Conservation (phyloP, 2,888 invertebrate species). For the Linnaemya vulpina region DNA sequence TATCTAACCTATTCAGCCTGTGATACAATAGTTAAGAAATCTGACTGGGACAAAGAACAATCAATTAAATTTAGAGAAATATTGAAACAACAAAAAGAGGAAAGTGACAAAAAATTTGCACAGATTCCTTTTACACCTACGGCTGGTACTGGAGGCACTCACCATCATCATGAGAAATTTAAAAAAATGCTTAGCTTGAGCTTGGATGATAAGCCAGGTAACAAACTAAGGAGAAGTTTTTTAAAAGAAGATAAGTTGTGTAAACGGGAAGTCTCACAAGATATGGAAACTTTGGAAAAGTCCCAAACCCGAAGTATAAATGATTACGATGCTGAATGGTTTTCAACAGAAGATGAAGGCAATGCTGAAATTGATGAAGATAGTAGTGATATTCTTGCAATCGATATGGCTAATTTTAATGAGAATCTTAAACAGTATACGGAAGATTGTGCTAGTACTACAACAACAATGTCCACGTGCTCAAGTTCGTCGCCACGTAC, state of each 20-base stretch:
- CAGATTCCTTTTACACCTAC: slow-evolving; percentile 43
- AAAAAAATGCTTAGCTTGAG: slow-evolving; percentile 72
- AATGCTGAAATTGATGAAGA: slow-evolving; percentile 71
- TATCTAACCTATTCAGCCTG: slow-evolving; percentile 90
- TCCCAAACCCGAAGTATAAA: slow-evolving; percentile 42
- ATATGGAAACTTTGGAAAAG: slow-evolving; percentile 36
- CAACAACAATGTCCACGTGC: slow-evolving; percentile 77
- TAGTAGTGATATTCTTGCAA: slow-evolving; percentile 59
- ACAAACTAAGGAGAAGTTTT: slow-evolving; percentile 69
- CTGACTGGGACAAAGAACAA: slow-evolving; percentile 90
- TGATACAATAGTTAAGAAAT: slow-evolving; percentile 90
- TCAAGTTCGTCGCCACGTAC: slow-evolving; percentile 79
- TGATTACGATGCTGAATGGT: slow-evolving; percentile 78
- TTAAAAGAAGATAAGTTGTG: slow-evolving; percentile 69
- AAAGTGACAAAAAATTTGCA: slow-evolving; percentile 67
- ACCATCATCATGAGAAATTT: slow-evolving; percentile 72
- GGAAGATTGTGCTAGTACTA: slow-evolving; percentile 76
- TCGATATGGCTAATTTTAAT: slow-evolving; percentile 52
- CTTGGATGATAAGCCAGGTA: slow-evolving; percentile 67
- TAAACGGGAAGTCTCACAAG: slow-evolving; percentile 68
- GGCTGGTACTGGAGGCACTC: slow-evolving; percentile 29
- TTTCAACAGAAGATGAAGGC: slow-evolving; percentile 79
- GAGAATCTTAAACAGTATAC: slow-evolving; percentile 59
- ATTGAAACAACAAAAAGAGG: slow-evolving; percentile 75
- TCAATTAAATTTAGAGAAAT: slow-evolving; percentile 76